Conservation (phyloP, 2,113 vertebrate genomes). For the Geothlypis trichas region DNA sequence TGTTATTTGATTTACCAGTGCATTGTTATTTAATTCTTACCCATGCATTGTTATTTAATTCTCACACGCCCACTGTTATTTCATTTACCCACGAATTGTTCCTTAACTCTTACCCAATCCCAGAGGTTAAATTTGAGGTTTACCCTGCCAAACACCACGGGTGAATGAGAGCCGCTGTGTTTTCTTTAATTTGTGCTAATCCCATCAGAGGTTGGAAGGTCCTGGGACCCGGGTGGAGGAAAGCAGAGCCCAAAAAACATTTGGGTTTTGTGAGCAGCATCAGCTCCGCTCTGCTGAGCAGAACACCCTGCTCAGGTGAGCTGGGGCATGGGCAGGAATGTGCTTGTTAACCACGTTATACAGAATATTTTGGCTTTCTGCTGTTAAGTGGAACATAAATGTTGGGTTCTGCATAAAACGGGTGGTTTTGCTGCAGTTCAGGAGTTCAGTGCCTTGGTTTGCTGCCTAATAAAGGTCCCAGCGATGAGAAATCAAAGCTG, state of each 20-base stretch:
- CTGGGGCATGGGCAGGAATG: not conserved
- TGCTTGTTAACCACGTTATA: too few relatives aligned
- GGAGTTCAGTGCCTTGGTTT: not conserved
- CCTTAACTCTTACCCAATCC: not conserved
- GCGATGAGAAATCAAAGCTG: not conserved
- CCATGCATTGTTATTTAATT: not conserved
- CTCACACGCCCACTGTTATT: fast-evolving
- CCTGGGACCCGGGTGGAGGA: not conserved
- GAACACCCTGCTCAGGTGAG: not conserved
- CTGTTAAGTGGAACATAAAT: not conserved
- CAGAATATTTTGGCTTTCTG: not conserved
- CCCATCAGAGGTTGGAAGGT: not conserved
- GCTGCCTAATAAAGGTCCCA: not conserved
- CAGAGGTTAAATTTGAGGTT: not conserved
- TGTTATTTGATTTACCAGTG: too few relatives aligned
- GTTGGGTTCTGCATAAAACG: not conserved
- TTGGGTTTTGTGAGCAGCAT: not conserved
- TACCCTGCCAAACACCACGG: not conserved
- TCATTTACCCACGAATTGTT: not conserved
- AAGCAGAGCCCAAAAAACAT: not conserved
- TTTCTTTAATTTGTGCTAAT: not conserved
- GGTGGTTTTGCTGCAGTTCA: not conserved
- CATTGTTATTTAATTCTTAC: not conserved
- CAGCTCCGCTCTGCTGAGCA: not conserved
- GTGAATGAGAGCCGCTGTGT: not conserved